A percentile compares a stretch with the other conserved stretches of the same genome.
phyloP scores from a whole-genome alignment of 2,797 vertebrate genomes.

The Phrynocephalus vlangalii region DNA sequence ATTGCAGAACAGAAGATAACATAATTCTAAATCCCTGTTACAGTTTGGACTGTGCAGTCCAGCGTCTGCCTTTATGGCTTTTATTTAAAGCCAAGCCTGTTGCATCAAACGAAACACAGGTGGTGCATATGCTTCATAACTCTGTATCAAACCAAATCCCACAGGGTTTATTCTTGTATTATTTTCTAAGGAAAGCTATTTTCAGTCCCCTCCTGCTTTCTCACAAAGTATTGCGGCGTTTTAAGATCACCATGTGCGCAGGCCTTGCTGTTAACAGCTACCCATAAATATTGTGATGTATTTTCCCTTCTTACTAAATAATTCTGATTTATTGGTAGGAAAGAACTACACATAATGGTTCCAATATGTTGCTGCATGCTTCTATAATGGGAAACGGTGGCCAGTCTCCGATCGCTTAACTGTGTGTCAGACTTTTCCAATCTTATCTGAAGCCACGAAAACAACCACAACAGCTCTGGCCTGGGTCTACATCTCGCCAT shows the following conservation, averaged over 20 bases:
- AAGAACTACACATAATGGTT: slow-evolving; percentile 47
- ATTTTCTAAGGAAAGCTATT: slow-evolving; percentile 67
- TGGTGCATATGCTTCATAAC: slow-evolving; percentile 55
- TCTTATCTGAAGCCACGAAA: background rate
- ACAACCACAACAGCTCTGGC: background rate
- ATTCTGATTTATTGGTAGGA: slow-evolving; percentile 66
- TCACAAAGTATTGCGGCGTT: background rate
- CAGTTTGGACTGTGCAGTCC: slow-evolving; percentile 24
- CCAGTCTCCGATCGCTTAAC: background rate
- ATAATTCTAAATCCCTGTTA: slow-evolving; percentile 73
- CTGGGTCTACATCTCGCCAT: background rate
- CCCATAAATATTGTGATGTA: slow-evolving; percentile 47
- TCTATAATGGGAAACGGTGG: slow-evolving; percentile 21
- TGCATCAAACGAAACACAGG: slow-evolving; percentile 64
- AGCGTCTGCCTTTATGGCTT: slow-evolving; percentile 3
- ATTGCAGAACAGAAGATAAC: slow-evolving; percentile 73
- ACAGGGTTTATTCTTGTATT: slow-evolving; percentile 57
- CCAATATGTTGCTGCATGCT: slow-evolving; percentile 25
- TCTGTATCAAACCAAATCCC: slow-evolving; percentile 53
- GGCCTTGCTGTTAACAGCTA: slow-evolving; percentile 47
- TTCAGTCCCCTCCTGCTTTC: slow-evolving; percentile 31
- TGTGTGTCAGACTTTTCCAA: background rate
- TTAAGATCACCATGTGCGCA: slow-evolving; percentile 9
- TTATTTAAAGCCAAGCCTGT: slow-evolving; percentile 59
- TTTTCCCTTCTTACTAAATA: slow-evolving; percentile 58